Percentiles rank a stretch among this genome's conserved stretches.
Evolutionary conservation across 2,888 invertebrate species (phyloP).

Genomic region (Tridacna crocea): DNA sequence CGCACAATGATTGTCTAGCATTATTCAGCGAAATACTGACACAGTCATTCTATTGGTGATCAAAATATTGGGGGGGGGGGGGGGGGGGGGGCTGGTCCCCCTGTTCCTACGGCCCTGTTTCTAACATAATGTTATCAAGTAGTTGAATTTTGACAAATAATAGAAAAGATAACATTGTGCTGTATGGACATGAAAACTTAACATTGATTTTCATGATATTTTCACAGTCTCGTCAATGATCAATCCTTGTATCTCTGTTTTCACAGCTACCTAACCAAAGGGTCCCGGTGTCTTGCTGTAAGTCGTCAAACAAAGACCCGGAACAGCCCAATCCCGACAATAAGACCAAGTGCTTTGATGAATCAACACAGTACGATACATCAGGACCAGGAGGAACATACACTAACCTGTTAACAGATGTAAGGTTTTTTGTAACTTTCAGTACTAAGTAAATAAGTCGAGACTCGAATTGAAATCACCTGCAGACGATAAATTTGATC

Average conservation of each 20-base stretch:
- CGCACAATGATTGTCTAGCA: too few relatives aligned
- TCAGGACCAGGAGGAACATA: background rate
- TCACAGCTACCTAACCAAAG: background rate
- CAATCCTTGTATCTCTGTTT: background rate
- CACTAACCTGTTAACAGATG: background rate
- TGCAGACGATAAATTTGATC: too few relatives aligned
- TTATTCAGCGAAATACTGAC: too few relatives aligned
- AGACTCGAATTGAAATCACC: too few relatives aligned
- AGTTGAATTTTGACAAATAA: background rate
- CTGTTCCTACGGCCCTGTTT: too few relatives aligned
- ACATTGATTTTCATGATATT: background rate
- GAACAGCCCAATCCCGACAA: conserved; percentile 46
- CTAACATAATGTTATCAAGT: too few relatives aligned
- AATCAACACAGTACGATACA: conserved; percentile 2
- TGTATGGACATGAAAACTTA: background rate
- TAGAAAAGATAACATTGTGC: background rate
- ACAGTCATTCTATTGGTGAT: too few relatives aligned
- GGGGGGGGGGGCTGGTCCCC: too few relatives aligned
- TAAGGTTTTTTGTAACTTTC: background rate
- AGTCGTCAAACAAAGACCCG: conserved; percentile 39
- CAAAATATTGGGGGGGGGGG: too few relatives aligned
- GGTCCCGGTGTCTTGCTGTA: conserved; percentile 51
- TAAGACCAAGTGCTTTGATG: background rate
- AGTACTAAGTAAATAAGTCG: background rate
- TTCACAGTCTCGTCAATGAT: background rate